phyloP scores from a whole-genome alignment of 1,140 invertebrate genomes.

The Teleogryllus occipitalis region DNA sequence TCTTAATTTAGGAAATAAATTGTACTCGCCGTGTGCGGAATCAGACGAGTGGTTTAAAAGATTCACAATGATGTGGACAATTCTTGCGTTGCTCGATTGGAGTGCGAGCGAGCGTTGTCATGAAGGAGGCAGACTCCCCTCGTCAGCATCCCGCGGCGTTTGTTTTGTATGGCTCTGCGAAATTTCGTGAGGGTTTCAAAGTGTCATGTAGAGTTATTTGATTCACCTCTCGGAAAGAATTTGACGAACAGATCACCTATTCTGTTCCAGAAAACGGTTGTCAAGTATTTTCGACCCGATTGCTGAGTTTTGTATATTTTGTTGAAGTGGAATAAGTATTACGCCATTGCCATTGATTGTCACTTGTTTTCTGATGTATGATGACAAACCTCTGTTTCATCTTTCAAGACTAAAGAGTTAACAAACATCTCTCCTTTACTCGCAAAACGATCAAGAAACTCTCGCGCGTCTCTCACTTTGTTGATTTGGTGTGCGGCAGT shows the following conservation, averaged over 20 bases:
- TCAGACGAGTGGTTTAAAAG: constrained; percentile 33
- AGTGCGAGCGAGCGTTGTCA: constrained; percentile 33
- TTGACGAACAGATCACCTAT: constrained; percentile 29
- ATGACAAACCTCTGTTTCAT: constrained; percentile 30
- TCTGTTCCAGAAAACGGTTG: constrained; percentile 28
- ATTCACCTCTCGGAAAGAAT: constrained; percentile 26
- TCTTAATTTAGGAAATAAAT: not conserved
- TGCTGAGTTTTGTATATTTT: not conserved
- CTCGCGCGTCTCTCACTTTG: not conserved
- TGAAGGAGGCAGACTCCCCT: constrained; percentile 28
- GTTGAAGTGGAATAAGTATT: constrained; percentile 9
- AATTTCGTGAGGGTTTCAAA: constrained; percentile 25
- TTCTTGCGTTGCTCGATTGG: constrained; percentile 22
- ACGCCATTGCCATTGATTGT: constrained; percentile 22
- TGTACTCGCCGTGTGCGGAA: constrained; percentile 26
- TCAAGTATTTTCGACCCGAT: constrained; percentile 24
- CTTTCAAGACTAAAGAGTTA: constrained; percentile 25
- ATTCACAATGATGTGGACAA: constrained; percentile 29
- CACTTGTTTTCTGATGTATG: constrained; percentile 28
- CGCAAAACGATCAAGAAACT: constrained; percentile 21
- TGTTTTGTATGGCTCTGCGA: constrained; percentile 24
- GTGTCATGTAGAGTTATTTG: constrained; percentile 27
- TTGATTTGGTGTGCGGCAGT: not conserved
- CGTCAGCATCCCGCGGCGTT: constrained; percentile 23
- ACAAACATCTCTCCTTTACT: constrained; percentile 26